Evolutionary conservation across 2,888 invertebrate species (phyloP), one percentile per base, ranked within the genome.

Genomic region (Psococerastis gibbosa): DNA sequence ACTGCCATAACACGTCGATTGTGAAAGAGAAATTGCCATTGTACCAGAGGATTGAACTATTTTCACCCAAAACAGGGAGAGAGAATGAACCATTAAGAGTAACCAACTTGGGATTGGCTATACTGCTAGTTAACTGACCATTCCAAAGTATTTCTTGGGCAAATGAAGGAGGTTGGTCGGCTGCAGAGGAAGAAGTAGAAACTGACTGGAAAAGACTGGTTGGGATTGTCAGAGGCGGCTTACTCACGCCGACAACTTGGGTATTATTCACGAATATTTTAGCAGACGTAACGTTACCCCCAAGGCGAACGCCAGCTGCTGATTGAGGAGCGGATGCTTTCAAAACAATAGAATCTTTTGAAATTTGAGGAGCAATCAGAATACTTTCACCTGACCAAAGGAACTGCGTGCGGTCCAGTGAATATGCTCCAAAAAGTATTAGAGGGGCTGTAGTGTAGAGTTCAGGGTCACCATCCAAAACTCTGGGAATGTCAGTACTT

Each of bases 391-490:
- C 51, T 20, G 41, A 41, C 51, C 51, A 51, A 42, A 41, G 44
- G 34, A 51, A 51, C 20, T 38, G 33, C 0, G 44, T 46, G 15
- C 44, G 43, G 34, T 51, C 48, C 6, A 38, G 17, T 11, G 51
- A 50, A 32, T 47, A 49, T 18, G 41, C 22, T 3, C 51, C 51
- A 32, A 41, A 34, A 9, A 51, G 46, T n/a, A 49, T 44, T 23
- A 50, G 35, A 5, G 47, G 47, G 2, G 48, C 44, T 9, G 8
- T 23, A 35, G 32, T 22, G 13, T 22, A 2, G 20, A 27, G 3
- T 23, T 32, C 17, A 13, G n/a, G 11, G 3, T 20, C 23, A 18
- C 43, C 31, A 43, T 31, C 22, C 13, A 43, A 43, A 9, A 3
- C 43, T 13, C 13, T 11, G 9, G 27, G 27, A 27, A 27, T 27